Evolutionary conservation across 2,113 vertebrate genomes (phyloP).

Genomic region (Prietella phreatophila): DNA sequence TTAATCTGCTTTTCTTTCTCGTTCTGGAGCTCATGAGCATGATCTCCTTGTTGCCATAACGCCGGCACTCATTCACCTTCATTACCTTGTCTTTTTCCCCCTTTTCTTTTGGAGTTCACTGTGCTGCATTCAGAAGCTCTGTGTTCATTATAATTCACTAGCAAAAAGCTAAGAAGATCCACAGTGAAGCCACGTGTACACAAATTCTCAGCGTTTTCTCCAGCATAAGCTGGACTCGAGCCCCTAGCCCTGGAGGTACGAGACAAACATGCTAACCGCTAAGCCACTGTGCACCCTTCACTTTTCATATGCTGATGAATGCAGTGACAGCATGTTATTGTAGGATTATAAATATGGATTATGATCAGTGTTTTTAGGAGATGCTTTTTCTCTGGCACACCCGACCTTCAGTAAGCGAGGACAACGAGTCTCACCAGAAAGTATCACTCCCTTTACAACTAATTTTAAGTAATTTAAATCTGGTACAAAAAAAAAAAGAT

Average conservation of each 20-base stretch:
- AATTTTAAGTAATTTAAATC: not conserved
- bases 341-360: not conserved
- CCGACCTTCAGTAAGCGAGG: not conserved
- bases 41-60: conserved; percentile 24
- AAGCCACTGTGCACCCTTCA: not conserved
- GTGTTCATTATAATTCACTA: not conserved
- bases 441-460: not conserved
- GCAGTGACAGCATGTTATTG: not conserved
- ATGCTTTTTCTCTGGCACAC: not conserved
- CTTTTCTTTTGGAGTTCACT: not conserved
- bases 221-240: too few species aligned
- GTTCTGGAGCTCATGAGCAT: not conserved
- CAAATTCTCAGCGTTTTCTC: not conserved
- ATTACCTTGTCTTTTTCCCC: not conserved
- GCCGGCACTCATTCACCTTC: conserved; percentile 1
- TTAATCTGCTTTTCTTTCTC: not conserved
- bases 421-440: not conserved
- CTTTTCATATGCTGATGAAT: not conserved
- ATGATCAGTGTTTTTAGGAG: not conserved
- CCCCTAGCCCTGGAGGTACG: too few species aligned
- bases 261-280: too few species aligned
- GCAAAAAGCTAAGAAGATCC: not conserved
- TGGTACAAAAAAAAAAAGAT: not conserved
- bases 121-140: not conserved
- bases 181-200: not conserved